Conservation (phyloP, 2,113 vertebrate species). For the Xerus inauris region DNA sequence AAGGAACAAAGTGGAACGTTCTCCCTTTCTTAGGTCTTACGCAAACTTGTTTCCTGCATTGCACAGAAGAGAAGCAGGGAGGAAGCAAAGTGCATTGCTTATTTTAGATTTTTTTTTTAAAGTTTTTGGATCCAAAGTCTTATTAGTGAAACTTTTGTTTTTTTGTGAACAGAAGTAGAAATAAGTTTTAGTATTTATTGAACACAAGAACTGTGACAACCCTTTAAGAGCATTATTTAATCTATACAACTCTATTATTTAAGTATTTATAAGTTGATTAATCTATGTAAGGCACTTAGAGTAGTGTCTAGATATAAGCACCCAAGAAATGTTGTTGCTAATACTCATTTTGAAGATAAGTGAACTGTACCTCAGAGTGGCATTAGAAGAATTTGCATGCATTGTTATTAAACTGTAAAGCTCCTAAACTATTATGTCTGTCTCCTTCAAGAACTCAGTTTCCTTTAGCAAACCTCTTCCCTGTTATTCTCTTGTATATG, state of each 20-base stretch:
- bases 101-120: conserved; percentile 25
- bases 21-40: not conserved
- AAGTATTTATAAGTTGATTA: not conserved
- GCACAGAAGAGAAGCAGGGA: not conserved
- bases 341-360: not conserved
- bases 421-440: not conserved
- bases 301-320: conserved; percentile 32
- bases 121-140: conserved; percentile 1
- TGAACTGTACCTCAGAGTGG: not conserved
- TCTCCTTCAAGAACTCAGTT: conserved; percentile 25
- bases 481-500: not conserved
- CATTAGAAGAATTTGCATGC: conserved; percentile 1
- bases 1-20: not conserved
- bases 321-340: conserved; percentile 35
- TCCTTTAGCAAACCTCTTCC: conserved; percentile 16
- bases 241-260: not conserved
- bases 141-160: conserved; percentile 30
- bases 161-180: conserved; percentile 37
- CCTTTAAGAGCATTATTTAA: conserved; percentile 36
- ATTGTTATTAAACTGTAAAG: conserved; percentile 24
- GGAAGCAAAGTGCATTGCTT: not conserved
- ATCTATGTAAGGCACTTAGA: not conserved
- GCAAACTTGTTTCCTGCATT: not conserved
- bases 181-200: conserved; percentile 43
- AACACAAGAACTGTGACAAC: not conserved